Base-by-base conservation (phyloP, 2,888 invertebrate species). In the Heliconius cydno region DNA sequence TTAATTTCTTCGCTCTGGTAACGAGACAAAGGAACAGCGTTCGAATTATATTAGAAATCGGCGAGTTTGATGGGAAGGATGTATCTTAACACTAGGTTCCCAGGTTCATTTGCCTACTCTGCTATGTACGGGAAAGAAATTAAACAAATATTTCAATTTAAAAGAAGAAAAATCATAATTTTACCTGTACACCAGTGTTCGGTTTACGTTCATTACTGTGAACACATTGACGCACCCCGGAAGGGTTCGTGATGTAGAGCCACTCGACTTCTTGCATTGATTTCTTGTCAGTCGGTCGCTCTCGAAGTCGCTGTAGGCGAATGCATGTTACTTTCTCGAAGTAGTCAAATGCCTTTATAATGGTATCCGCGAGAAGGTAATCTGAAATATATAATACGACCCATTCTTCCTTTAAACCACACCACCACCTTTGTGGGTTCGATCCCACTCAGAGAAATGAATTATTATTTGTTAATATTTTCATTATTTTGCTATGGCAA, bases 201-300 rank as follows among this genome's bases (percentile, higher is more conserved):
- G 83, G 84, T 73, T 88, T 89, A 15, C 85, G 86, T 71, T 93
- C 93, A 78, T 95, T 94, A 83, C 91, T 94, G 70, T 95, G 94
- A 1, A 95, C 94, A 77, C 94, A 95, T 80, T 94, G 94, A 9
- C 88, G 85, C 63, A 94, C 88, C 0, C 94, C 93, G 0, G 89
- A 84, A 0, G 94, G 94, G 76, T 95, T 95, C 7, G 90, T 90
- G 67, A 95, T 93, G 79, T 93, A 94, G 13, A 95, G 80, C 94
- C 94, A 95, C 76, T 89, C 86, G 0, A 92, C 91, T 2, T 86
- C 86, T 38, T 88, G 83, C 68, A 94, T 73, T 0, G 94, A 94
- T 30, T 84, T 81, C 77, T 84, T 84, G 80, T 94, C 94, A 0
- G 88, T 89, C 0, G 94, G 94, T 71, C 87, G 87, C 79, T 92